These are phyloP conservation scores for Colostygia pectinataria DNA, from an alignment of 2,888 invertebrate species.

Conservation along the genomic window DNA sequence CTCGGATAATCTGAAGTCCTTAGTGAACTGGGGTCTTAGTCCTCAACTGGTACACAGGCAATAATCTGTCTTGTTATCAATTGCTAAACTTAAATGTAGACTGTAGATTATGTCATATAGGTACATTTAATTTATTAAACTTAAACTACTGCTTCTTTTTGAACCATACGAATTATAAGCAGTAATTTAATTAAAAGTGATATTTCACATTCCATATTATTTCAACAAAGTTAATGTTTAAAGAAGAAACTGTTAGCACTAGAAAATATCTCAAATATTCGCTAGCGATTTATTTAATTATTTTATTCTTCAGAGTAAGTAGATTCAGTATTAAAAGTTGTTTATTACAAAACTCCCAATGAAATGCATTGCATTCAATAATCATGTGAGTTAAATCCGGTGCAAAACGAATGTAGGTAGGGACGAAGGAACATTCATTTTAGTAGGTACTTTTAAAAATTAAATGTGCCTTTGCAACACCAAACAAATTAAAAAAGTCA, in stretches of 20 bases:
- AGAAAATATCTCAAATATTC: constrained; percentile 1
- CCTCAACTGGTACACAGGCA: constrained; percentile 1
- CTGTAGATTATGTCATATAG: neutral
- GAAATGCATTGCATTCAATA: no score
- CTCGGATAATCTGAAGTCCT: neutral
- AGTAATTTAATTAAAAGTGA: constrained; percentile 1
- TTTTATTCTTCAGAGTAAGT: no score
- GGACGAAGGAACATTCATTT: no score
- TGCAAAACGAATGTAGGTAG: no score
- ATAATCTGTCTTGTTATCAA: neutral
- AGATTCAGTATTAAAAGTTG: no score
- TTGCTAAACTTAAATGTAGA: neutral
- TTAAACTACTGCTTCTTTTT: constrained; percentile 7
- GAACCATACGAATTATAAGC: constrained; percentile 8
- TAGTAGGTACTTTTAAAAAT: no score
- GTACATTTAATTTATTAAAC: neutral
- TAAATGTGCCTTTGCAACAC: no score
- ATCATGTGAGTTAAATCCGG: no score
- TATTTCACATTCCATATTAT: constrained; percentile 12
- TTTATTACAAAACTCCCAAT: no score
- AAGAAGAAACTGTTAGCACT: constrained; percentile 13
- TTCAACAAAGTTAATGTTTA: neutral
- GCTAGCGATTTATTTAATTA: no score
- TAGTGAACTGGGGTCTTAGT: constrained; percentile 2
- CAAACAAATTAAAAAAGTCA: no score